Base-by-base conservation (phyloP, 2,797 vertebrate genomes). In the Enteromius mattozi region DNA sequence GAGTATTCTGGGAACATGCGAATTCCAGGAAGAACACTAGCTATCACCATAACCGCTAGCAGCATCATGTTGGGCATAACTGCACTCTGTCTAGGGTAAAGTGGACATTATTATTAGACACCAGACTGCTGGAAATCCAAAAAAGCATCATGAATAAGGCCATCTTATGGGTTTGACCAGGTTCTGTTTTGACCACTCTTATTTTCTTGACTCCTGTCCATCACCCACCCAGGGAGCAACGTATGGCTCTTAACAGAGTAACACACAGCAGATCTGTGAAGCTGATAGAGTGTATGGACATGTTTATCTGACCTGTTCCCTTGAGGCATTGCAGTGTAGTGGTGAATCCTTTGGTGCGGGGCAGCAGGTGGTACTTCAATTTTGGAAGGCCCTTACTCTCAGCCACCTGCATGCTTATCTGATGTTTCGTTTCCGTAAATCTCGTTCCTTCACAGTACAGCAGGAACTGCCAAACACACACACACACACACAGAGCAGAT, bases 401-500 rank as follows among this genome's bases (percentile, higher is more conserved):
- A 0, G 98, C 98, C 65, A 99, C 97, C 92, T 99, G 97, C 98
- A 99, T 99, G 75, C 98, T 99, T 94, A 99, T 97, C 21, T 97
- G 94, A 90, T 99, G 98, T 91, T 99, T 99, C 86, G 95, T 96
- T 94, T 99, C 97, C 0, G 98, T 99, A 87, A 99, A 99, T 89
- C 98, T 97, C 2, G 98, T 99, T 65, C 98, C 98, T 91, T 99
- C 98, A 7, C 98, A 99, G 91, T 99, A 99, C 88, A 99, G 93
- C 76, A 99, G 96, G 81, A 99, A 99, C 98, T 99, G 89, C 40
- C 85, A 63, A 5, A 78, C 1, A 86, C 0, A 88, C 51, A 86
- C 82, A 54, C 21, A 47, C 56, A 68, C 45, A 75, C 76, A 83
- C 68, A 72, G 72, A 71, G 17, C 8, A 76, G 54, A 54, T 35